Evolutionary conservation across 2,888 invertebrate species (phyloP).

Genomic region (Microctonus hyperodae): DNA sequence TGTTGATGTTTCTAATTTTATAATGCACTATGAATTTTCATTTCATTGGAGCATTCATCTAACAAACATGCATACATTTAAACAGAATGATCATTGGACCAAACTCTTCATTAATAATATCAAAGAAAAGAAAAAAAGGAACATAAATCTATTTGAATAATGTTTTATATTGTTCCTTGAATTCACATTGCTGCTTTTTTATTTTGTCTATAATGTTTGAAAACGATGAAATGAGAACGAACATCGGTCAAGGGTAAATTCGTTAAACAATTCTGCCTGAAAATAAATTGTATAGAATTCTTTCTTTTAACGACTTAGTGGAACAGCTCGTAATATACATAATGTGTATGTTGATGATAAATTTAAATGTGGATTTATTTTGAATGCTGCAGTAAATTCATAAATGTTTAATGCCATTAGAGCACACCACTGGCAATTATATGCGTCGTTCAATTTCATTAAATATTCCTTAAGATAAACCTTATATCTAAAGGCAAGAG

Average conservation of each 20-base stretch:
- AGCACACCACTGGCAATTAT: background rate
- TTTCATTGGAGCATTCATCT: too few species aligned
- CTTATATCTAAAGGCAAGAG: background rate
- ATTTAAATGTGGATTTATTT: background rate
- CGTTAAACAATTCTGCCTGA: conserved; percentile 36
- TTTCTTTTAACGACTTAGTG: conserved; percentile 37
- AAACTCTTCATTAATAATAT: too few species aligned
- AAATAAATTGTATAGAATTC: conserved; percentile 37
- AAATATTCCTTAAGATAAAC: background rate
- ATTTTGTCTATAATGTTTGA: background rate
- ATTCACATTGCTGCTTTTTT: background rate
- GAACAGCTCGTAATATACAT: conserved; percentile 21
- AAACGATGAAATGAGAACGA: background rate
- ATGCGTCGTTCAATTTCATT: background rate
- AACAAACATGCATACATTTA: too few species aligned
- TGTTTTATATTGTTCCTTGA: background rate
- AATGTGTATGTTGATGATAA: background rate
- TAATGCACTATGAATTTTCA: background rate
- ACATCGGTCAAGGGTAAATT: conserved; percentile 35
- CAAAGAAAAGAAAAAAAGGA: too few species aligned
- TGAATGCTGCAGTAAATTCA: background rate
- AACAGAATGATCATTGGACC: too few species aligned
- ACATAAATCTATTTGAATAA: too few species aligned
- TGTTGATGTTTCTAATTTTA: background rate
- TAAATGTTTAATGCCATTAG: background rate